Base-by-base conservation (phyloP, 2,888 invertebrate species). In the Strigamia transsilvanica region DNA sequence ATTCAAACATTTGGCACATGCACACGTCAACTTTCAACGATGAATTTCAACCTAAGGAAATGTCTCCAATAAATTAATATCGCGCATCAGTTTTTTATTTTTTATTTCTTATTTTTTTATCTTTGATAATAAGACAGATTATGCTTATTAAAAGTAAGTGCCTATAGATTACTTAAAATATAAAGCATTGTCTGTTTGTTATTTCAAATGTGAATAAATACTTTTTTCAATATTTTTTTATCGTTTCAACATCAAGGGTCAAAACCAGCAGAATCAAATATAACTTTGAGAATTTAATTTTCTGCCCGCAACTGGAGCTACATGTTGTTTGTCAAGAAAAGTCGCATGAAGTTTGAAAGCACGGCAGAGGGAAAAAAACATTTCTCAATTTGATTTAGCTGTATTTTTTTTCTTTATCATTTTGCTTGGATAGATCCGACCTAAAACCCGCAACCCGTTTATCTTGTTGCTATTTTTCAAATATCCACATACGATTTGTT, bases 311-410 rank as follows among this genome's bases (percentile, higher is more conserved):
- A n/a, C 46, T 46, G 46, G 27, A 3, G n/a, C 46, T 46, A 46
- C 46, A 46, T 46, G 12, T 46, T 46, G 46, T 46, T 46, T 46
- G 46, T 66, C 12, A 66, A n/a, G 21, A 66, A 66, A 23, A 66
- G 61, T 66, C 61, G 21, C 12, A 23, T 21, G 61, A 23, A 23
- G 61, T 23, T 66, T 66, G 61, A 66, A 66, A 66, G 23, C 1
- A 7, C 0, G 9, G 21, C 10, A 66, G 23, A 23, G 61, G 61
- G 61, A 61, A 66, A 21, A 66, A 66, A 46, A 5, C 21, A 66
- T 23, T 66, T 66, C 61, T 66, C 61, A 66, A 66, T 66, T 66
- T 66, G 61, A 66, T 66, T 66, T 66, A 66, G 18, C 23, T 18
- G 61, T 66, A 66, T 66, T 66, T n/a, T 23, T 61, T 66, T n/a